These are phyloP conservation scores for Agapostemon virescens DNA, from an alignment of 2,888 invertebrate species.

Conservation along the genomic window DNA sequence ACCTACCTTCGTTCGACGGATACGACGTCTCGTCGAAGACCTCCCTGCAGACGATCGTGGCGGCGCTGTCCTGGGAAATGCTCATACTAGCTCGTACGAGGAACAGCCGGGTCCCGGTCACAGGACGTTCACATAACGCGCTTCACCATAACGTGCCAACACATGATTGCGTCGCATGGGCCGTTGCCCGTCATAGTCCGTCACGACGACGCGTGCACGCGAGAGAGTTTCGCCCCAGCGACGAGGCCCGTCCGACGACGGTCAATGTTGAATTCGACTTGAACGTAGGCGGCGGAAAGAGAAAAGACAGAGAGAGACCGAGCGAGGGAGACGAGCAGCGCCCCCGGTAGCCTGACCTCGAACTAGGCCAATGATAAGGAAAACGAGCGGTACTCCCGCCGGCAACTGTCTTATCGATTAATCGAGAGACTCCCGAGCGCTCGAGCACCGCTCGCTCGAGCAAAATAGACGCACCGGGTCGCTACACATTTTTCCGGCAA, in stretches of 20 bases:
- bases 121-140: conserved; percentile 56
- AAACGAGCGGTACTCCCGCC: conserved; percentile 44
- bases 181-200: conserved; percentile 63
- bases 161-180: conserved; percentile 27
- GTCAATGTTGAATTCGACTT: conserved; percentile 78
- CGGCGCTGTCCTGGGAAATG: conserved; percentile 79
- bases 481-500: neutral
- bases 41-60: conserved; percentile 89
- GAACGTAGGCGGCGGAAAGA: conserved; percentile 66
- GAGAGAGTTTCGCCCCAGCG: conserved; percentile 60
- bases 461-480: neutral
- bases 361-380: conserved; percentile 61
- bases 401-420: conserved; percentile 57
- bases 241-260: conserved; percentile 69
- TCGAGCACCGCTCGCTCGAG: neutral
- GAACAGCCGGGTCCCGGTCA: conserved; percentile 28
- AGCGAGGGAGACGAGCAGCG: conserved; percentile 48
- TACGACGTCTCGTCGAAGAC: conserved; percentile 92
- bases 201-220: conserved; percentile 52
- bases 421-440: conserved; percentile 24
- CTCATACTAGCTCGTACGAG: conserved; percentile 71
- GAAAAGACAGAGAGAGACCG: neutral
- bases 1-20: conserved; percentile 90
- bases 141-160: conserved; percentile 20
- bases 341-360: conserved; percentile 53